Percentiles rank a stretch among this genome's conserved stretches.
phyloP scores from a whole-genome alignment of 92 coral and sea anemone genomes.

The Parazoanthus atlanticus region DNA sequence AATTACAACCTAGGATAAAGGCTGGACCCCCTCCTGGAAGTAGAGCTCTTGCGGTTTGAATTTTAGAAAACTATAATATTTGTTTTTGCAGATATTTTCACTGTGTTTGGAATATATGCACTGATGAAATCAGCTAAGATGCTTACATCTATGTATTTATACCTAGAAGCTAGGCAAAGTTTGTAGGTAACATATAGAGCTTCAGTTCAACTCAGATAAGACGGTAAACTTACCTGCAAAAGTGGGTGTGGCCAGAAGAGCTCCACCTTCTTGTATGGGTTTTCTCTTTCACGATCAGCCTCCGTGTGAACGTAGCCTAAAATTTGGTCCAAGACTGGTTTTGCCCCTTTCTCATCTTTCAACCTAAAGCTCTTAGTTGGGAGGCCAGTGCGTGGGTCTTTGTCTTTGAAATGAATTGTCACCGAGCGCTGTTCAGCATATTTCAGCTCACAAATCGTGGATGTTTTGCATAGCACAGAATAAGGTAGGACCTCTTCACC shows the following conservation, averaged over 20 bases:
- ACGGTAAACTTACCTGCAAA: neutral
- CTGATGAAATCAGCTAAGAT: too few relatives aligned
- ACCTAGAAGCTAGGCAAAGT: too few relatives aligned
- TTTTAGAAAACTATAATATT: too few relatives aligned
- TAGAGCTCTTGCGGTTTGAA: too few relatives aligned
- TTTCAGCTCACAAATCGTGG: neutral
- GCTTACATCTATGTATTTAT: too few relatives aligned
- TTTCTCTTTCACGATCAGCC: neutral
- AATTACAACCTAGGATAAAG: too few relatives aligned
- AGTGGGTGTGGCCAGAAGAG: neutral
- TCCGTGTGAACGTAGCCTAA: neutral
- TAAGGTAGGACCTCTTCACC: conserved; percentile 8
- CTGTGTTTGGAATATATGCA: too few relatives aligned
- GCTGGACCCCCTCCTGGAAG: too few relatives aligned
- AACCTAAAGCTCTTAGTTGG: neutral
- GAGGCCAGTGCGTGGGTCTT: neutral
- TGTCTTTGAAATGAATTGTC: neutral
- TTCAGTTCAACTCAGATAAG: too few relatives aligned
- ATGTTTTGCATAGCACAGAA: too few relatives aligned
- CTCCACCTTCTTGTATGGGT: neutral
- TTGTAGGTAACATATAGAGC: too few relatives aligned
- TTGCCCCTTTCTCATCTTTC: neutral
- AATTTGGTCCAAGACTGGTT: neutral
- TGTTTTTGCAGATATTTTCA: too few relatives aligned
- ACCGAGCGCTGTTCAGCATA: neutral